Base-by-base conservation (phyloP, 2,797 vertebrate genomes). In the Danio aesculapii region DNA sequence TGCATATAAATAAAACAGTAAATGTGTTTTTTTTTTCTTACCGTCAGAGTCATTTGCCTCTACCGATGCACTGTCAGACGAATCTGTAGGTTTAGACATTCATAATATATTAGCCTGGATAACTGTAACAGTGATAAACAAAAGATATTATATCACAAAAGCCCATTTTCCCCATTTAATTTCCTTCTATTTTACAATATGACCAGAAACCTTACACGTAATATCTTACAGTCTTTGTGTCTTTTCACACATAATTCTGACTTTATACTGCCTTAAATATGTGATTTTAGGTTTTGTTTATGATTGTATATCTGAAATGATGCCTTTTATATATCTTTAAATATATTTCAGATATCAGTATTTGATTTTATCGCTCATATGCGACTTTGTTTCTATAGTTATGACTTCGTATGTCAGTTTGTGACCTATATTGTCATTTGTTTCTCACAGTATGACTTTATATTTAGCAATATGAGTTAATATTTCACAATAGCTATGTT, bases 21-120 rank as follows among this genome's bases (percentile, higher is more conserved):
- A 3, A 46, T 14, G 6, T 21, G 30, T 46, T 30, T 62, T 14
- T 0, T 62, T 30, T 68, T 10, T 43, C 81, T 80, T 50, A 83
- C 84, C 81, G 6, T 75, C 44, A 6, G 86, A 82, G 55, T 78
- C 80, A 12, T 9, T 50, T 30, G 80, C 74, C 77, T 86, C 79
- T 64, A 44, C 3, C 61, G 85, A 86, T 52, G 58, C 43, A 3
- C 1, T 6, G 0, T 75, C 77, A 73, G 55, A 50, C 64, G 50
- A 77, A 53, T 64, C 72, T 79, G 58, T 30, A 62, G 58, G 49
- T 13, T 52, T 19, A 53, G 1, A 62, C 39, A 53, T 11, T 21
- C 4, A 44, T 19, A 49, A 30, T 30, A 30, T 30, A 30, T 30
- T 30, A 30, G 30, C 1, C 30, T 30, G 1, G 30, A 30, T 30